Conservation (phyloP, 92 coral and sea anemone genomes). For the Epizoanthus ramosus region DNA sequence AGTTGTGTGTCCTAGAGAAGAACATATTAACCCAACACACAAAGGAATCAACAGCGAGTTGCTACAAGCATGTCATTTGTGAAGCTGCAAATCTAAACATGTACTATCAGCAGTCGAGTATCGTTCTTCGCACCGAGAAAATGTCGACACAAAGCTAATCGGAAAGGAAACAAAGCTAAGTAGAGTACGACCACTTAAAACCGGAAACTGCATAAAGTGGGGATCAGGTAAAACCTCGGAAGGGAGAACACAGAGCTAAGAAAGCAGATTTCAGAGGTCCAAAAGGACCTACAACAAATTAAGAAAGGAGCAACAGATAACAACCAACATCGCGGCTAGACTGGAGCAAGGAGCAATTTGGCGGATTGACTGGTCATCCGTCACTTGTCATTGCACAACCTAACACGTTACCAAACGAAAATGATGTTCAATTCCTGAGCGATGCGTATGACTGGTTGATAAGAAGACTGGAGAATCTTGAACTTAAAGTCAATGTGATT, state of each 20-base stretch:
- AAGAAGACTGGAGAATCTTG: neutral
- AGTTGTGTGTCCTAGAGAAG: no score
- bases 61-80: no score
- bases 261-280: constrained; percentile 17
- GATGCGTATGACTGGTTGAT: neutral
- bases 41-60: no score
- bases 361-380: neutral
- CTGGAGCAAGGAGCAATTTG: constrained; percentile 22
- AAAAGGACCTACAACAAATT: constrained; percentile 23
- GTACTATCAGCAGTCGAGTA: no score
- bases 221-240: constrained; percentile 13
- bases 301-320: constrained; percentile 13
- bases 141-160: no score
- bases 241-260: constrained; percentile 13
- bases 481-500: neutral
- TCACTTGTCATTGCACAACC: neutral
- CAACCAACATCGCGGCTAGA: constrained; percentile 17
- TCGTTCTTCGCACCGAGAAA: no score
- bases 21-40: no score
- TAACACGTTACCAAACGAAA: neutral
- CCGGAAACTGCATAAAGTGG: constrained; percentile 16
- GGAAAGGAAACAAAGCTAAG: no score
- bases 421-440: neutral
- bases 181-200: constrained; percentile 4
- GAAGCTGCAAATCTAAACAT: no score